Evolutionary conservation across 1,140 invertebrate species (phyloP), one percentile per base, ranked within the genome.

Genomic region (Microvelia longipes): DNA sequence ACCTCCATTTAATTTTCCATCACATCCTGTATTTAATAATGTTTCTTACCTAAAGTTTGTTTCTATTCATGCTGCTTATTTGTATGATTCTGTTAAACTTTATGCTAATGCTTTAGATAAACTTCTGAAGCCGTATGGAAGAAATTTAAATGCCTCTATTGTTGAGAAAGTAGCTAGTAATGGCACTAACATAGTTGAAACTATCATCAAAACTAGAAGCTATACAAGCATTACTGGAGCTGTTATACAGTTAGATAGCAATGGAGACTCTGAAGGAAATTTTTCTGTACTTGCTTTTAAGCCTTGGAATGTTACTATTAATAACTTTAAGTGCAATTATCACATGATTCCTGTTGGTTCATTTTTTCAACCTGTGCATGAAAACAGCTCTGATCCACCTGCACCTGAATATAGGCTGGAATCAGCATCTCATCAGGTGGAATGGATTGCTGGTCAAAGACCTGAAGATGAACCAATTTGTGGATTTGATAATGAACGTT

Each of bases 241-340:
- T 73, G 88, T 86, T 35, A 95, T 96, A 68, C 89, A 91, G 73
- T 85, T 98, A 66, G 94, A 98, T 80, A 83, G 89, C 73, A 88
- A 92, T 75, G 96, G 95, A 24, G 94, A 98, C 77, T 96, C 95
- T 0, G 93, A 97, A 79, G 96, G 96, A 1, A 98, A 98, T 78
- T 98, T 96, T 80, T 96, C 95, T 0, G 89, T 98, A 30, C 81
- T 98, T 26, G 90, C 93, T 0, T 85, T 88, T 75, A 88, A 89
- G 75, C 28, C 27, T 62, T 50, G 28, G 68, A 68, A 70, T 24
- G 29, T 69, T 15, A 72, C 67, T 28, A 75, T 76, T 28, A 79
- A 80, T 67, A 89, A 90, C 74, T 87, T 88, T 71, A 81, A 81
- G 63, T 92, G 89, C 77, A 80, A 85, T 60, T 88, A 86, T 76